A percentile compares a stretch with the other conserved stretches of the same genome.
These are phyloP conservation scores for Phrynosoma platyrhinos DNA, from an alignment of 2,113 vertebrate species.

Conservation along the genomic window DNA sequence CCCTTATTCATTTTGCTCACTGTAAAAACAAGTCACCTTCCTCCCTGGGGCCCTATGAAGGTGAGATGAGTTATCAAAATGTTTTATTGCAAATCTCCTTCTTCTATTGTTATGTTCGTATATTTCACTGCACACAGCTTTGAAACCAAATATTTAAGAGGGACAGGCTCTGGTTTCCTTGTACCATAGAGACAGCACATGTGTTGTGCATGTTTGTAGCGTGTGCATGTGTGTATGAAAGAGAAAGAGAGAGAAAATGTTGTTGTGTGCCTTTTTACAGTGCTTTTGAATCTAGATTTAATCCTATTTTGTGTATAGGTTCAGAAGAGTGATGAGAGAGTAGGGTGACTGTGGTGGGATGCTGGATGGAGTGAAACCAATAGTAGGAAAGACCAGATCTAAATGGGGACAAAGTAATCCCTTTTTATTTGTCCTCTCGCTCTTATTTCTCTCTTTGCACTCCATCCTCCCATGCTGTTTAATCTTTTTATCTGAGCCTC, in stretches of 20 bases:
- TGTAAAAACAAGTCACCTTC: conserved; percentile 7
- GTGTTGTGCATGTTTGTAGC: neutral
- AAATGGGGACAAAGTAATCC: too few species aligned
- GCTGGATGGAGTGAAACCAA: neutral
- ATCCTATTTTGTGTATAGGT: neutral
- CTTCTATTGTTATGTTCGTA: neutral
- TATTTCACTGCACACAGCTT: neutral
- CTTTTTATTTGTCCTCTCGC: too few species aligned
- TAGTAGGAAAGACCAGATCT: neutral
- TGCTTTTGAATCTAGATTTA: neutral
- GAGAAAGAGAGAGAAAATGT: too few species aligned
- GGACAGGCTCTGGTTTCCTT: neutral
- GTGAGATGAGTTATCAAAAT: neutral
- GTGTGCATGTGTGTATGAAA: too few species aligned
- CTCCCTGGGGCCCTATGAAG: neutral
- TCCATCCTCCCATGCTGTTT: too few species aligned
- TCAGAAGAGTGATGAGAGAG: neutral
- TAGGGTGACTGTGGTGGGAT: too few species aligned
- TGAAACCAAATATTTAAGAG: neutral
- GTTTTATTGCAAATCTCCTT: conserved; percentile 7
- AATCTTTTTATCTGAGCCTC: too few species aligned
- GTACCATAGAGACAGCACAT: conserved; percentile 11
- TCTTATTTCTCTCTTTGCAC: too few species aligned
- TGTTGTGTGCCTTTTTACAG: neutral
- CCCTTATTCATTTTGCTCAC: conserved; percentile 9